A percentile compares a stretch with the other conserved stretches of the same genome.
These are phyloP conservation scores for Phragmatobia fuliginosa DNA, from an alignment of 2,888 invertebrate genomes.

Conservation along the genomic window DNA sequence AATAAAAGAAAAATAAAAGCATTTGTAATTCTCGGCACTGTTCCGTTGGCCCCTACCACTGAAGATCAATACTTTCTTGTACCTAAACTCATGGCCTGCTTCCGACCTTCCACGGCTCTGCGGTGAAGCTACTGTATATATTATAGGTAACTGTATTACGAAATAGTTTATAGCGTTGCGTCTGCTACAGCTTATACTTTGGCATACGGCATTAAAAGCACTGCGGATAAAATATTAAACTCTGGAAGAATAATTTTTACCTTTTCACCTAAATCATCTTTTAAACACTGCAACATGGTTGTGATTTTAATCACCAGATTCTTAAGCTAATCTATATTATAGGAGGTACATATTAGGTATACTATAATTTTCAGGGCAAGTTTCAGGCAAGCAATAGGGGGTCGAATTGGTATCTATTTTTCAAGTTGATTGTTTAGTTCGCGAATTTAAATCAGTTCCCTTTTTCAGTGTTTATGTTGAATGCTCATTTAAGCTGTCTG, in stretches of 20 bases:
- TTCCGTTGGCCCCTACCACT: slow-evolving; percentile 13
- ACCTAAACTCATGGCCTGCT: slow-evolving; percentile 52
- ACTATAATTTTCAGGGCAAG: not conserved
- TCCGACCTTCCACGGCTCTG: slow-evolving; percentile 46
- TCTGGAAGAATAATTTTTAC: not conserved
- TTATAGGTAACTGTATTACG: slow-evolving; percentile 13
- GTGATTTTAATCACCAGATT: not conserved
- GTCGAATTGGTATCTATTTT: not conserved
- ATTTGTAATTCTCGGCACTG: slow-evolving; percentile 47
- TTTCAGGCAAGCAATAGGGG: not conserved
- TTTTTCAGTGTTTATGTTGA: not conserved
- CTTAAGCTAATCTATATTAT: not conserved
- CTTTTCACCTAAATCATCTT: not conserved
- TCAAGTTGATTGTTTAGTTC: not conserved
- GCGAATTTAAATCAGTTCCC: not conserved
- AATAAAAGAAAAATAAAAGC: slow-evolving; percentile 35
- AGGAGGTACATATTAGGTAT: too few relatives aligned
- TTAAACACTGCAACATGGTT: not conserved
- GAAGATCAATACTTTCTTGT: slow-evolving; percentile 60
- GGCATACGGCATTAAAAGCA: slow-evolving; percentile 17
- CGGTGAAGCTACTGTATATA: slow-evolving; percentile 23
- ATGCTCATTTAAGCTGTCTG: not conserved
- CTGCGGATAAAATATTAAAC: not conserved
- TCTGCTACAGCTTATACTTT: slow-evolving; percentile 21
- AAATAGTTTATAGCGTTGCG: slow-evolving; percentile 23